These are phyloP conservation scores for Scaptodrosophila latifasciaeformis DNA, from an alignment of 2,888 invertebrate species.

Conservation along the genomic window DNA sequence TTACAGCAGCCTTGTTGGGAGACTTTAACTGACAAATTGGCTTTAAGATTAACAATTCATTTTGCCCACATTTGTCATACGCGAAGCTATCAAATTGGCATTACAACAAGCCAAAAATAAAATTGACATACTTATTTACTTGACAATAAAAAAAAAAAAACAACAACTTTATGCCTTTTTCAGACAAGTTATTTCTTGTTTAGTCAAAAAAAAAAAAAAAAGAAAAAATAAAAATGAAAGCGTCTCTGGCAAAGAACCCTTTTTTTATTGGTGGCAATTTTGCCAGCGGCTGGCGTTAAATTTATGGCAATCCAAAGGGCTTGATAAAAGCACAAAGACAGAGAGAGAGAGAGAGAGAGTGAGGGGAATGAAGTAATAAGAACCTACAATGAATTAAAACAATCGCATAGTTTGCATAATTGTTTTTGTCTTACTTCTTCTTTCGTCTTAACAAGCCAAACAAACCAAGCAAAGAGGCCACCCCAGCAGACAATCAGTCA, in stretches of 20 bases:
- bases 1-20: not conserved
- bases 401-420: conserved; percentile 64
- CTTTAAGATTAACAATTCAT: conserved; percentile 23
- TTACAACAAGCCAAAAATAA: no score
- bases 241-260: no score
- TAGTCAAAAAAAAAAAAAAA: no score
- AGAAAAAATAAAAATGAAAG: no score
- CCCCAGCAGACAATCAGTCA: conserved; percentile 2
- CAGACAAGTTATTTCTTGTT: no score
- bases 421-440: no score
- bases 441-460: no score
- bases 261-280: no score
- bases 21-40: conserved; percentile 26
- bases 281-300: conserved; percentile 57
- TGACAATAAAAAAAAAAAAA: no score
- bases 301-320: conserved; percentile 58
- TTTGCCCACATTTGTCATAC: conserved; percentile 1
- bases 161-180: no score
- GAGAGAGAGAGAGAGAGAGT: not conserved
- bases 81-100: no score
- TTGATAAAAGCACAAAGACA: conserved; percentile 21
- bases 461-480: conserved; percentile 30
- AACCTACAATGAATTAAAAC: conserved; percentile 47
- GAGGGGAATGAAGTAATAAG: not conserved
- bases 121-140: no score